Percentiles rank a stretch among this genome's conserved stretches.
Evolutionary conservation across 1,140 invertebrate genomes (phyloP).

Genomic region (Euwallacea fornicatus): DNA sequence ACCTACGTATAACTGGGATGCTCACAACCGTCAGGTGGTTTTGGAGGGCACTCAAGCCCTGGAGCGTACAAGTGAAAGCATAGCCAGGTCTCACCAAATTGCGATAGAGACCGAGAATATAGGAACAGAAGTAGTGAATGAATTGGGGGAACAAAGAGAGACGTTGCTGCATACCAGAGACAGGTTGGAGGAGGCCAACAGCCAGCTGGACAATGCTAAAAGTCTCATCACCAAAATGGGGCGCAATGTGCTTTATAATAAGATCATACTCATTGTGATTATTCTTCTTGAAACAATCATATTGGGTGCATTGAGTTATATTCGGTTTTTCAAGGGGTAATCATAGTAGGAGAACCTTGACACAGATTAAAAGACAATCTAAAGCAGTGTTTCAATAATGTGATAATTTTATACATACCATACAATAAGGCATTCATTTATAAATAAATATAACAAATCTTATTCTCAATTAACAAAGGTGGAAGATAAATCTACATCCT

Average conservation of each 20-base stretch:
- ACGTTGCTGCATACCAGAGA: conserved; percentile 55
- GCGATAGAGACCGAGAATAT: conserved; percentile 79
- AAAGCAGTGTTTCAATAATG: neutral
- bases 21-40: conserved; percentile 58
- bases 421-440: neutral
- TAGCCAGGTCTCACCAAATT: conserved; percentile 70
- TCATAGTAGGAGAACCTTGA: neutral
- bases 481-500: conserved; percentile 65
- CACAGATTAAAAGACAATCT: neutral
- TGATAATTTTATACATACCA: neutral
- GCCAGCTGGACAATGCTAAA: conserved; percentile 53
- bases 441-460: neutral
- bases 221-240: conserved; percentile 53
- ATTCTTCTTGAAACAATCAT: conserved; percentile 16
- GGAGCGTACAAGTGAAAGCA: conserved; percentile 65
- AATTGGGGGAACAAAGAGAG: conserved; percentile 56
- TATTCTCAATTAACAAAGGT: neutral
- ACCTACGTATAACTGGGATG: conserved; percentile 54
- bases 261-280: conserved; percentile 18
- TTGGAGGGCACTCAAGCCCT: conserved; percentile 62
- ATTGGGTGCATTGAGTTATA: conserved; percentile 3
- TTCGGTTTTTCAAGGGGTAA: conserved; percentile 37
- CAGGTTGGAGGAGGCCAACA: conserved; percentile 56
- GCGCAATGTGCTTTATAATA: conserved; percentile 57
- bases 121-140: conserved; percentile 69